Evolutionary conservation across 2,888 invertebrate genomes (phyloP).

Genomic region (Andrena fulva): DNA sequence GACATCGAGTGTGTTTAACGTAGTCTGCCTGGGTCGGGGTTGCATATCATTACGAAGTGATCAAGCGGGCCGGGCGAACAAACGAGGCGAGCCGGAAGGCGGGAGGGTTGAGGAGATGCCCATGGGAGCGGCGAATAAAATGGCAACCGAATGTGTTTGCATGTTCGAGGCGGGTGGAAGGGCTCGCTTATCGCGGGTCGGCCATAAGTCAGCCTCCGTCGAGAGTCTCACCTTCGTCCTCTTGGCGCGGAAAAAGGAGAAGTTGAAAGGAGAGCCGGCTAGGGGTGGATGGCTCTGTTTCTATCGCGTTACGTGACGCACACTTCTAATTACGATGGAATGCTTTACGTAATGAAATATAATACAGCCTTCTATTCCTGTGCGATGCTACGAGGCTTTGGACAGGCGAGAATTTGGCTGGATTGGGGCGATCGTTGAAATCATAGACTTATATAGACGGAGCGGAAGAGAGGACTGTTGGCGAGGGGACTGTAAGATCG

Average conservation of each 20-base stretch:
- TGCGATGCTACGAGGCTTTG: no score
- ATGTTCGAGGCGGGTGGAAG: neutral
- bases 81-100: neutral
- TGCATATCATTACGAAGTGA: neutral
- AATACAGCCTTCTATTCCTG: neutral
- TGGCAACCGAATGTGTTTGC: neutral
- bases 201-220: neutral
- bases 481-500: no score
- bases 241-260: neutral
- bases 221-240: neutral
- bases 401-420: no score
- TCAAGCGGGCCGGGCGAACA: neutral
- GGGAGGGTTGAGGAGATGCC: neutral
- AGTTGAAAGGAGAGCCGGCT: neutral
- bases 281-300: neutral
- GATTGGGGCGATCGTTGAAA: no score
- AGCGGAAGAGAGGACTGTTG: no score
- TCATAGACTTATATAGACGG: no score
- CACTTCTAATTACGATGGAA: slow-evolving; percentile 1
- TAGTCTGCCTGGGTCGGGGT: neutral
- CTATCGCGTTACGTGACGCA: neutral
- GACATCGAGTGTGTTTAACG: slow-evolving; percentile 5
- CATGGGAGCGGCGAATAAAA: slow-evolving; percentile 7
- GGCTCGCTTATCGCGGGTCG: neutral
- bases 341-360: neutral